Base-by-base conservation (phyloP, 2,797 vertebrate species). In the Pristis pectinata region DNA sequence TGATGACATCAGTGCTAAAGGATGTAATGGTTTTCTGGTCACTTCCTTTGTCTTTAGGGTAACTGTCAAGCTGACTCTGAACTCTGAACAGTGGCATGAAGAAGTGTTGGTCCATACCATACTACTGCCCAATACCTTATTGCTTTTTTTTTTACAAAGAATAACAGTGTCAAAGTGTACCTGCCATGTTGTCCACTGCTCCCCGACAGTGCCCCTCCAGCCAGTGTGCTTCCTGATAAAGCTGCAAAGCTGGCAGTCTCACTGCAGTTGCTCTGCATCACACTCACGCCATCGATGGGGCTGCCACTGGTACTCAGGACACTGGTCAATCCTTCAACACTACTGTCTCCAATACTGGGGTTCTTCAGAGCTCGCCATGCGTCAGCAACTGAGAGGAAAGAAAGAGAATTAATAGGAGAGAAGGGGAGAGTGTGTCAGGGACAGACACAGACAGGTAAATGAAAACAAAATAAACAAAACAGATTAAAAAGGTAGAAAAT, bases 301-400 rank as follows among this genome's bases (percentile, higher is more conserved):
- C 97, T 98, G 96, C 97, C 98, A 4, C 98, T 99, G 97, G 98
- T 99, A 97, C 99, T 99, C 95, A 99, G 95, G 37, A 98, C 98
- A 0, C 99, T 99, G 82, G 98, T 98, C 27, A 98, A 97, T 15
- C 99, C 99, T 95, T 99, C 99, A 56, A 99, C 98, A 95, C 99
- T 99, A 97, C 99, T 99, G 95, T 99, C 98, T 0, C 99, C 99
- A 0, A 99, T 98, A 96, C 99, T 99, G 95, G 99, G 98, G 74
- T 99, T 99, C 97, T 99, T 99, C 95, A 99, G 97, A 53, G 99
- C 99, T 95, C 99, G 96, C 99, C 99, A 99, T 1, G 99, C 99
- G 6, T 99, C 99, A 0, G 99, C 99, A 96, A 98, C 97, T 98
- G 95, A 0, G 27, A 70, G 67, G 0, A 89, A 72, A 64, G 91